These are phyloP conservation scores for Tetramorium bicarinatum DNA, from an alignment of 2,888 invertebrate species.

Conservation along the genomic window DNA sequence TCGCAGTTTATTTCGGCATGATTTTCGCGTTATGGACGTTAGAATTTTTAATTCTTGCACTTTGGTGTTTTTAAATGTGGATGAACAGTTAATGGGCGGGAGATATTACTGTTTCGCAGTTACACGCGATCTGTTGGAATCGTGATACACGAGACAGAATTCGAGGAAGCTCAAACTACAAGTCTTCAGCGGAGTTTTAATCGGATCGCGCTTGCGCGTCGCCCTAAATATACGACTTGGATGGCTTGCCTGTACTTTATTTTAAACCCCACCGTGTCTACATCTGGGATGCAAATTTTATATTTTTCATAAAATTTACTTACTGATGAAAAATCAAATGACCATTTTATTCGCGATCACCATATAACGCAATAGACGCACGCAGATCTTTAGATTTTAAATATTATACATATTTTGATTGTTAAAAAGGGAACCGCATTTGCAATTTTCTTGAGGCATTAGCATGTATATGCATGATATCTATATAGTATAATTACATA, in stretches of 20 bases:
- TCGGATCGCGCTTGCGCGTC: slow-evolving; percentile 84
- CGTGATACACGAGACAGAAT: slow-evolving; percentile 60
- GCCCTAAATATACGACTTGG: slow-evolving; percentile 84
- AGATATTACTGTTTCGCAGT: neutral
- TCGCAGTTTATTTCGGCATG: neutral
- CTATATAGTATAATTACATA: neutral
- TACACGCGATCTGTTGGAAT: slow-evolving; percentile 55
- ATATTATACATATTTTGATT: neutral
- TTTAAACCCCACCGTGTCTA: slow-evolving; percentile 69
- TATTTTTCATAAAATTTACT: slow-evolving; percentile 24
- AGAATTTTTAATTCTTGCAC: neutral
- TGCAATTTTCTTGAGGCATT: neutral
- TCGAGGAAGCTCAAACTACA: slow-evolving; percentile 72
- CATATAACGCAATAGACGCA: too few relatives aligned
- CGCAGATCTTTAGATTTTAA: neutral
- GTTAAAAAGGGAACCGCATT: neutral
- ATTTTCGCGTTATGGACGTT: neutral
- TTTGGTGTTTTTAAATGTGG: neutral
- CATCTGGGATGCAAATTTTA: slow-evolving; percentile 49
- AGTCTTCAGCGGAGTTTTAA: slow-evolving; percentile 79
- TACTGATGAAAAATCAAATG: neutral
- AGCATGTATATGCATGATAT: neutral
- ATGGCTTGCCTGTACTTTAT: slow-evolving; percentile 79
- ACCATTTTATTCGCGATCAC: neutral
- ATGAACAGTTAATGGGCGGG: neutral